These are phyloP conservation scores for Parazoanthus atlanticus DNA, from an alignment of 92 coral and sea anemone genomes.

Conservation along the genomic window DNA sequence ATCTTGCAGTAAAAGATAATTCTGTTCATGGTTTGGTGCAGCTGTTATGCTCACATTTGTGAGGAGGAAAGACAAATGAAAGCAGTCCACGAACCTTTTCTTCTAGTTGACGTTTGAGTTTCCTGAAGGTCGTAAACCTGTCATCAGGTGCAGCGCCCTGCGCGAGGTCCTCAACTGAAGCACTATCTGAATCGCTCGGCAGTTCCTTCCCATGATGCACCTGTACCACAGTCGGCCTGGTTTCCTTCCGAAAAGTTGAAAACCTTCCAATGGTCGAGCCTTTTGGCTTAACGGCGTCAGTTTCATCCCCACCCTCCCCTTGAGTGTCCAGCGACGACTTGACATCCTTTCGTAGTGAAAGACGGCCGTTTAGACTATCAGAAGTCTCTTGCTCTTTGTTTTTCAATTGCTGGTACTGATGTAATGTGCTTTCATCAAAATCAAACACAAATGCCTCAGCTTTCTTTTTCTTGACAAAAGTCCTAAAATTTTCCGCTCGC, in stretches of 20 bases:
- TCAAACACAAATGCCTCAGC: conserved; percentile 59
- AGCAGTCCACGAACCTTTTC: conserved; percentile 12
- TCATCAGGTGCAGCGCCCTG: conserved; percentile 36
- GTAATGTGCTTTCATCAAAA: conserved; percentile 52
- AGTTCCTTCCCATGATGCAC: background rate
- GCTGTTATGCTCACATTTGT: background rate
- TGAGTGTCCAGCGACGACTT: background rate
- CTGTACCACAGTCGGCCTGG: conserved; percentile 7
- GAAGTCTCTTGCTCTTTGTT: background rate
- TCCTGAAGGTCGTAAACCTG: conserved; percentile 58
- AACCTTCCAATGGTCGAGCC: conserved; percentile 45
- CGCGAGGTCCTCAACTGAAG: conserved; percentile 17
- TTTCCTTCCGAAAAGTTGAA: conserved; percentile 54
- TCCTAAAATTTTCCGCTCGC: background rate
- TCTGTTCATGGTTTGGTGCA: too few relatives aligned
- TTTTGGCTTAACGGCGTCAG: conserved; percentile 10
- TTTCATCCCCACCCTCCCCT: conserved; percentile 7
- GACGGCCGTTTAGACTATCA: background rate
- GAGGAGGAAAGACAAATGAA: background rate
- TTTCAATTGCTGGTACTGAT: conserved; percentile 12
- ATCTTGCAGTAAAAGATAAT: too few relatives aligned
- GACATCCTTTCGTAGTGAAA: background rate
- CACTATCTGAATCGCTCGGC: background rate
- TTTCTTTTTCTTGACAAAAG: conserved; percentile 40
- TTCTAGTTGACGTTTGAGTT: background rate